Conservation (phyloP, 1,140 invertebrate genomes). For the Platyura marginata region DNA sequence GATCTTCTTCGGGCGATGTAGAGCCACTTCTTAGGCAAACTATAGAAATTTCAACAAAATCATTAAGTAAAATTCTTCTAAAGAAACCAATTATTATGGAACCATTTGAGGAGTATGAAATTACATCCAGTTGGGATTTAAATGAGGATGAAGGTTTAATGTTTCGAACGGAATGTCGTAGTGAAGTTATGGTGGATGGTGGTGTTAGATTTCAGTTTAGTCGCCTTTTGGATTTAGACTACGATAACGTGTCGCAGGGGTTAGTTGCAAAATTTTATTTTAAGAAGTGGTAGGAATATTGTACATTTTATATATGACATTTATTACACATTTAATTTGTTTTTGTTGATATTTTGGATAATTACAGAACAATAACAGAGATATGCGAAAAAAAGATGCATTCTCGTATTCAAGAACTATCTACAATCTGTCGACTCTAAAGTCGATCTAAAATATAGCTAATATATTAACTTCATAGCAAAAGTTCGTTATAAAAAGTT, state of each 20-base stretch:
- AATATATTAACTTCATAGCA: no score
- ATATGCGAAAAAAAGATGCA: no score
- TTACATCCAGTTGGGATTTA: background rate
- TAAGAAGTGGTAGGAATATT: background rate
- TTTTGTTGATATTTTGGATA: no score
- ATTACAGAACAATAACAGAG: no score
- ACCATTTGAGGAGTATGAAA: slow-evolving; percentile 1
- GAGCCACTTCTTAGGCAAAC: background rate
- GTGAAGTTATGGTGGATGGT: background rate
- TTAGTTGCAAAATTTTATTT: background rate
- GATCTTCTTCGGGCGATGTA: background rate
- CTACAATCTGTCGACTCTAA: no score
- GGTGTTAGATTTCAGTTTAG: background rate
- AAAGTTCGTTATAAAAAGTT: no score
- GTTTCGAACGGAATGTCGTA: background rate
- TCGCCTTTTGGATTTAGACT: background rate
- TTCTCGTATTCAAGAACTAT: no score
- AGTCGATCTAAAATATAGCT: no score
- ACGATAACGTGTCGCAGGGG: background rate
- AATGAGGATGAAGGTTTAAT: background rate
- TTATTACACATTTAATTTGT: no score
- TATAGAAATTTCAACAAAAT: background rate
- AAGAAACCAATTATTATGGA: background rate
- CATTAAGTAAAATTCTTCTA: background rate
- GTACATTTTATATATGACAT: no score